These are phyloP conservation scores for Lophius piscatorius DNA, from an alignment of 2,113 vertebrate species.

Conservation along the genomic window DNA sequence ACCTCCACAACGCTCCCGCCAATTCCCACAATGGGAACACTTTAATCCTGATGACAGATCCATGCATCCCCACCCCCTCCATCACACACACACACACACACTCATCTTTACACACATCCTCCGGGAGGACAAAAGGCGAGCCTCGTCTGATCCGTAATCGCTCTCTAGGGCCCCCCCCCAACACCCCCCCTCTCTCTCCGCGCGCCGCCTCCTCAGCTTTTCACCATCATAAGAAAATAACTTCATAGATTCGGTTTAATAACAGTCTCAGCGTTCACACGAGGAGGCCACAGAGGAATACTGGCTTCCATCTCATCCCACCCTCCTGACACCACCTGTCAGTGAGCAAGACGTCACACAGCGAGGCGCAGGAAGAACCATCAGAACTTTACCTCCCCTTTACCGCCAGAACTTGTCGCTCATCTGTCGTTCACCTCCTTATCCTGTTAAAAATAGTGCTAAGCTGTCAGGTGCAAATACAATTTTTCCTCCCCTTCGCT, in stretches of 20 bases:
- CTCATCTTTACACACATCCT: conserved; percentile 42
- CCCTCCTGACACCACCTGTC: conserved; percentile 61
- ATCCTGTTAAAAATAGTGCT: conserved; percentile 64
- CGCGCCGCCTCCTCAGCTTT: conserved; percentile 28
- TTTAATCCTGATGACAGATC: conserved; percentile 62
- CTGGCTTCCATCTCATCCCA: conserved; percentile 35
- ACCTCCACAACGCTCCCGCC: conserved; percentile 25
- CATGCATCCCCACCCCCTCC: conserved; percentile 32
- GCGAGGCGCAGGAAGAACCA: conserved; percentile 36
- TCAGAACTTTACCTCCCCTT: conserved; percentile 58
- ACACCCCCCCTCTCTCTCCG: too few relatives aligned
- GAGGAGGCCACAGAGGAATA: conserved; percentile 46
- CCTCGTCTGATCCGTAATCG: conserved; percentile 52
- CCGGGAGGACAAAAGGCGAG: conserved; percentile 42
- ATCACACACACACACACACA: conserved; percentile 16
- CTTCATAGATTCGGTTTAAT: conserved; percentile 56
- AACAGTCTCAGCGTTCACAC: conserved; percentile 16
- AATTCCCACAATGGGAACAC: conserved; percentile 42
- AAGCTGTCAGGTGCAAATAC: conserved; percentile 42
- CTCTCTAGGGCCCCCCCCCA: conserved; percentile 24
- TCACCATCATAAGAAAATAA: conserved; percentile 48
- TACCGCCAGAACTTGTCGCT: conserved; percentile 57
- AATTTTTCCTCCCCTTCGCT: conserved; percentile 4
- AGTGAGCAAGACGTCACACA: conserved; percentile 51
- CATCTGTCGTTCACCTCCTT: conserved; percentile 61